Evolutionary conservation across 2,113 vertebrate genomes (phyloP), one percentile per base, ranked within the genome.

Genomic region (Calonectris borealis): DNA sequence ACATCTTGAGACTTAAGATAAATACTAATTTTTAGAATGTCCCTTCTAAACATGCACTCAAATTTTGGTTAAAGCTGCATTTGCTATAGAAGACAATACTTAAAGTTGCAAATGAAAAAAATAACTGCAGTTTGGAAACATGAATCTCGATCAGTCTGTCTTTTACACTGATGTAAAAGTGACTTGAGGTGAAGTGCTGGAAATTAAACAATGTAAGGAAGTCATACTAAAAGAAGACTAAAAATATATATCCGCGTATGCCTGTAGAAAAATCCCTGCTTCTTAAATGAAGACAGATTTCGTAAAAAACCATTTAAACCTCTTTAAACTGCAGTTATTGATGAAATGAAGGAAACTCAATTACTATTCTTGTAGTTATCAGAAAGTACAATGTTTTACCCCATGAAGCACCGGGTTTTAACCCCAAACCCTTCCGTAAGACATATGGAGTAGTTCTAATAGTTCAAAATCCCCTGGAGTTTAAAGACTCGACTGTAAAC

Each of bases 241-340:
- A 52, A 69, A 86, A 90, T 90, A 85, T 18, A 13, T 31, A 84
- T 75, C 88, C 2, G 14, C 46, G 64, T 68, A 58, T 42, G 82
- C 48, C 40, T 86, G 55, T 83, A 98, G 83, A 97, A 98, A 97
- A 97, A 93, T 69, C 93, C 91, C 94, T 97, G 95, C 79, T 96
- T 90, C 95, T 94, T 78, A 69, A 76, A 82, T 94, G 89, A 82
- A 83, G 90, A 51, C 81, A 76, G 84, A 85, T 64, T 54, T 97
- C 29, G 76, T 91, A 66, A 29, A 93, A 96, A 96, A 88, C 0
- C n/a, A 75, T 64, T 88, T 24, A 46, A 68, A 68, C 38, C 64
- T 79, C 57, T 70, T 79, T 46, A 38, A 93, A 94, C 88, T 83
- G 89, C 93, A 96, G 84, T 86, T 75, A 94, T 13, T 48, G 60